A percentile compares a stretch with the other conserved stretches of the same genome.
Evolutionary conservation across 2,113 vertebrate genomes (phyloP).

Genomic region (Megaleporinus macrocephalus): DNA sequence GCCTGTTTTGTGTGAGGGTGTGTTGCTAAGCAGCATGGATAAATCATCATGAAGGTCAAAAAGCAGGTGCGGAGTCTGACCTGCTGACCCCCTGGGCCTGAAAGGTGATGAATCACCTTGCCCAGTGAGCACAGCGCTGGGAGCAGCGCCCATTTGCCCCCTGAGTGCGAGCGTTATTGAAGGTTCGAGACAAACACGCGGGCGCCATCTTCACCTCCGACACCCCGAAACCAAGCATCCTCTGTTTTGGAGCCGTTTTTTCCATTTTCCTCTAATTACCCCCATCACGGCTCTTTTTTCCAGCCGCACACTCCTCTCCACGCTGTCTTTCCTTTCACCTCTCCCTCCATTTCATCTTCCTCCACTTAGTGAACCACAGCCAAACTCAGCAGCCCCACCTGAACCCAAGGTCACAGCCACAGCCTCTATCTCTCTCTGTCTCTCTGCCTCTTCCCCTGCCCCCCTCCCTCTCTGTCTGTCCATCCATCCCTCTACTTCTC

Average conservation of each 20-base stretch:
- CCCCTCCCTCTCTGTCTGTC: neutral
- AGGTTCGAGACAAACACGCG: neutral
- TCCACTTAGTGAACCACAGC: constrained; percentile 1
- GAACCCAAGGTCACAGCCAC: constrained; percentile 14
- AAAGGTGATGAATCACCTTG: constrained; percentile 22
- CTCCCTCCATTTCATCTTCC: neutral
- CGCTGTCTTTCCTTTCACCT: neutral
- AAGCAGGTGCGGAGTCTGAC: constrained; percentile 17
- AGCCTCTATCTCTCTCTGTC: neutral
- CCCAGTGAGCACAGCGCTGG: neutral
- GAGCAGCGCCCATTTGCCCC: constrained; percentile 1
- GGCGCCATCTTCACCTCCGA: neutral
- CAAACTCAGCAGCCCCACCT: neutral
- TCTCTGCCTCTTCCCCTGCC: too few species aligned
- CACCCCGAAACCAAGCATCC: neutral
- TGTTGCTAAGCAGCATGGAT: neutral
- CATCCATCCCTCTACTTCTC: neutral
- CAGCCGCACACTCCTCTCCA: neutral
- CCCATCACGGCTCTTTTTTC: neutral
- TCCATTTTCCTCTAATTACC: neutral
- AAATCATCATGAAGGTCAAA: constrained; percentile 20
- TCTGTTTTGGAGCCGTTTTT: neutral
- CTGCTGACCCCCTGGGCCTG: neutral
- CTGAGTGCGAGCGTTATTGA: constrained; percentile 9
- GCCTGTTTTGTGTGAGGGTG: neutral